These are phyloP conservation scores for Ispidina lecontei DNA, from an alignment of 2,797 vertebrate genomes.

Conservation along the genomic window DNA sequence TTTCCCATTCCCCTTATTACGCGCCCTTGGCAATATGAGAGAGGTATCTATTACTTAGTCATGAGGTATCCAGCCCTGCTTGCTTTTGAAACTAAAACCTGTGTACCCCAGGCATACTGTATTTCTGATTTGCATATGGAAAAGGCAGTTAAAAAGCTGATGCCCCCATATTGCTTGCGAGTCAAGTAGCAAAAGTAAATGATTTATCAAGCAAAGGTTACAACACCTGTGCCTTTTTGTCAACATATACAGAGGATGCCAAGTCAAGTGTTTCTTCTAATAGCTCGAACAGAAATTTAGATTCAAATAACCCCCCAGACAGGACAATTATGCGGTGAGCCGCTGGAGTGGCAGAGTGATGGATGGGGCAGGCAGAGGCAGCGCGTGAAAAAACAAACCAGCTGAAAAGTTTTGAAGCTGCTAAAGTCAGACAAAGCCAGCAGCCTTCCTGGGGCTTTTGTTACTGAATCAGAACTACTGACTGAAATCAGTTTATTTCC, in stretches of 20 bases:
- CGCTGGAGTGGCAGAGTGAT: conserved; percentile 34
- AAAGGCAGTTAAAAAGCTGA: conserved; percentile 63
- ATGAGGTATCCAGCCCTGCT: conserved; percentile 20
- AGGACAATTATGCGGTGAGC: conserved; percentile 43
- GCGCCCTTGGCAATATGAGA: conserved; percentile 21
- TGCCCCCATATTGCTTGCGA: conserved; percentile 43
- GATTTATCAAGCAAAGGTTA: conserved; percentile 79
- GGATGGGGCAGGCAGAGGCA: conserved; percentile 17
- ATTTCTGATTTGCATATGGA: conserved; percentile 74
- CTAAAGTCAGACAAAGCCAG: conserved; percentile 19
- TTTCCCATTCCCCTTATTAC: conserved; percentile 38
- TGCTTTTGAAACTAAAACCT: conserved; percentile 47
- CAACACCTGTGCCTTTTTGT: conserved; percentile 76
- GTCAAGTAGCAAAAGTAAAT: conserved; percentile 75
- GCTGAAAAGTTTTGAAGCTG: conserved; percentile 29
- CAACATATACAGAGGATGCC: conserved; percentile 67
- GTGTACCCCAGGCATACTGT: conserved; percentile 29
- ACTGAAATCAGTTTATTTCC: conserved; percentile 15
- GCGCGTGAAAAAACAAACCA: background rate
- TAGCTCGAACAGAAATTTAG: conserved; percentile 73
- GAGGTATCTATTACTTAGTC: conserved; percentile 33
- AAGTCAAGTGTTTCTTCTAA: conserved; percentile 69
- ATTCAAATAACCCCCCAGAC: conserved; percentile 73
- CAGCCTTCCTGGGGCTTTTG: background rate
- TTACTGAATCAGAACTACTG: conserved; percentile 36